Evolutionary conservation across 2,797 vertebrate genomes (phyloP).

Genomic region (Hoplostethus atlanticus): DNA sequence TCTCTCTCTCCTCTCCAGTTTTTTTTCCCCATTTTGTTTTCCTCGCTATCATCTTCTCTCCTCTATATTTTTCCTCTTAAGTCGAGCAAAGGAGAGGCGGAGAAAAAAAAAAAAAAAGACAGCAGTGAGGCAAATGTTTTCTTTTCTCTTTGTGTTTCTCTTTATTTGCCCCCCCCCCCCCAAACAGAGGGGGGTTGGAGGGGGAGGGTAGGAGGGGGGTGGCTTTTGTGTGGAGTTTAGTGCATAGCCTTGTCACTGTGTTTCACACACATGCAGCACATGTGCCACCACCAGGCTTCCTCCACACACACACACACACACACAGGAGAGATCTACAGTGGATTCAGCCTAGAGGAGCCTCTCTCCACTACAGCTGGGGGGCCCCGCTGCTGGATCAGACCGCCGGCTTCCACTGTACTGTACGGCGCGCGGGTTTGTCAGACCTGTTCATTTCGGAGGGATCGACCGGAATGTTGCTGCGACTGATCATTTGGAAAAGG

Average conservation of each 20-base stretch:
- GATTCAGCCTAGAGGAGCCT: constrained; percentile 18
- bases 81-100: constrained; percentile 16
- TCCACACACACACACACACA: constrained; percentile 28
- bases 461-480: constrained; percentile 18
- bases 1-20: constrained; percentile 17
- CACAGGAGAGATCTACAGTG: constrained; percentile 17
- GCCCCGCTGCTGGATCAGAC: constrained; percentile 3
- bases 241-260: constrained; percentile 64
- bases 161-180: constrained; percentile 29
- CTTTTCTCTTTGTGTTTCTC: constrained; percentile 69
- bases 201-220: constrained; percentile 48
- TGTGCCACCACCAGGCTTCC: constrained; percentile 29
- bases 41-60: constrained; percentile 47
- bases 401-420: constrained; percentile 10
- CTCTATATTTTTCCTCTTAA: constrained; percentile 45
- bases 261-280: constrained; percentile 57
- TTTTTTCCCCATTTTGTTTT: constrained; percentile 44
- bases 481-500: constrained; percentile 28
- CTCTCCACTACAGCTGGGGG: not conserved
- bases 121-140: constrained; percentile 61
- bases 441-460: constrained; percentile 34
- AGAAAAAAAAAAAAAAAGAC: constrained; percentile 30
- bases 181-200: too few relatives aligned
- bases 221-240: constrained; percentile 72
- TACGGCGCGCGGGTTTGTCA: constrained; percentile 30